phyloP scores from a whole-genome alignment of 2,888 invertebrate genomes.

The Cactoblastis cactorum region DNA sequence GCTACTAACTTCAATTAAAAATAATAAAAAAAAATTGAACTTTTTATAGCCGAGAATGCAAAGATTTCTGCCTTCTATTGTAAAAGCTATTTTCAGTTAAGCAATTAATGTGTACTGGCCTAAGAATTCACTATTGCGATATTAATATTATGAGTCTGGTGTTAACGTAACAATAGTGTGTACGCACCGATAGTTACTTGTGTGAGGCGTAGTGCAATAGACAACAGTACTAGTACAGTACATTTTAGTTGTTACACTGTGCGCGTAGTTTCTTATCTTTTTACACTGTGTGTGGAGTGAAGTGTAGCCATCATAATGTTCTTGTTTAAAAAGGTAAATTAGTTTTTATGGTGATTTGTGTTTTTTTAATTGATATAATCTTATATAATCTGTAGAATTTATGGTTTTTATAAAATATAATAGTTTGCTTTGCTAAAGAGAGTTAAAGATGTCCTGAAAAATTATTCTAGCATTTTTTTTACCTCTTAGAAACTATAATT shows the following conservation, averaged over 20 bases:
- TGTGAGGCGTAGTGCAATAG: neutral
- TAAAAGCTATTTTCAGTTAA: neutral
- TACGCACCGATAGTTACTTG: neutral
- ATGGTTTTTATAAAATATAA: too few species aligned
- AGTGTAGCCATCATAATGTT: neutral
- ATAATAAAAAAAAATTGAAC: neutral
- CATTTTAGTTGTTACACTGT: neutral
- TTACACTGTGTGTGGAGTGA: neutral
- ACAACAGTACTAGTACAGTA: neutral
- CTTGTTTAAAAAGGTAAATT: neutral
- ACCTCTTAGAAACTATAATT: too few species aligned
- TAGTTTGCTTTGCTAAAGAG: too few species aligned
- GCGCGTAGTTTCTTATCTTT: conserved; percentile 1
- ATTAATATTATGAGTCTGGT: neutral
- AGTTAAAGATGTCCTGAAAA: too few species aligned
- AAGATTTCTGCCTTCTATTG: neutral
- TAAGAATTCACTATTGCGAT: neutral
- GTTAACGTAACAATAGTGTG: neutral
- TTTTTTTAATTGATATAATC: too few species aligned
- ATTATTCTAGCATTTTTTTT: too few species aligned
- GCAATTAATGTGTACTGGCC: neutral
- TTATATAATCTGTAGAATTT: neutral
- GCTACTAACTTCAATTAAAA: too few species aligned
- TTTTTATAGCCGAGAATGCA: neutral
- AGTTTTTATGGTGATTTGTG: too few species aligned